Base-by-base conservation (phyloP, 1,140 invertebrate genomes). In the Platorchestia sp. region DNA sequence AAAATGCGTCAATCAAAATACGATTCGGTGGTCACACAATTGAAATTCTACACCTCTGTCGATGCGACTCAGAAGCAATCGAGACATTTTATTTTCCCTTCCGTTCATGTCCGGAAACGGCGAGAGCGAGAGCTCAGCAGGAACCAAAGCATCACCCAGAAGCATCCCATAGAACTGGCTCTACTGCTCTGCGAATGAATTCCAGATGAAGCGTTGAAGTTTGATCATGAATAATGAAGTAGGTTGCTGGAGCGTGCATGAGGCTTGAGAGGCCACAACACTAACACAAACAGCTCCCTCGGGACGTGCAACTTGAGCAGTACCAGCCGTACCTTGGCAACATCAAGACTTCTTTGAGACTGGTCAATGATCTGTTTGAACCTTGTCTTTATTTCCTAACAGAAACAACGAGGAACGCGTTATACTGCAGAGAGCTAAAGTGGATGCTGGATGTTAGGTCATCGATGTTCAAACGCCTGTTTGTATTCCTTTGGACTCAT, bases 161-260 rank as follows among this genome's bases (percentile, higher is more conserved):
- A 42, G 87, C 87, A 89, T 89, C 87, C 87, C 87, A 27, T 42
- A 27, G 87, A 89, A 42, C 87, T 42, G 87, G 27, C 87, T 89
- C 5, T 89, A 89, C 87, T 89, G 87, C 87, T 41, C 87, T 42
- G 87, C 91, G 91, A 93, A 93, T 93, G 91, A 93, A 93, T 93
- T 93, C 45, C 91, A 93, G 91, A 93, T 93, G 91, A 93, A 93
- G 91, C 91, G 91, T 47, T 93, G 91, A 93, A 93, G 91, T 93
- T 93, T 93, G 91, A 93, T 45, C 91, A 93, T 93, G 91, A 93
- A 93, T 93, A 93, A 93, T 93, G 91, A 45, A 93, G 91, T 10
- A 93, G 91, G 3, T 89, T 89, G n/a, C 43, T 89, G 87, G 87
- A 89, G 87, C 87, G 87, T 89, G 87, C 87, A 89, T 42, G 87